Base-by-base conservation (phyloP, 2,888 invertebrate genomes). In the Nephrotoma appendiculata region DNA sequence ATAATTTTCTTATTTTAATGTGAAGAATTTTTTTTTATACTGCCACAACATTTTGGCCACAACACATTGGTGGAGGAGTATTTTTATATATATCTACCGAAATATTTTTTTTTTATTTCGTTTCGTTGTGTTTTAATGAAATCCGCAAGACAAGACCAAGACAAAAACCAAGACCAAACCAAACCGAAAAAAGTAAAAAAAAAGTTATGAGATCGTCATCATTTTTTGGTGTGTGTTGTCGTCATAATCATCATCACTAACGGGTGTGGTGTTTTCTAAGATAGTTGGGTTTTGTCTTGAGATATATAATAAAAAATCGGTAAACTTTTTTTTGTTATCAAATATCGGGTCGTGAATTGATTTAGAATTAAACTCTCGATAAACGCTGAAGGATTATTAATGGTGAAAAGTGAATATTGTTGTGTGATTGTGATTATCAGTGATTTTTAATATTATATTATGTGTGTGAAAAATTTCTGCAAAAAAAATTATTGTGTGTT, bases 11-110 rank as follows among this genome's bases (percentile, higher is more conserved):
- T 71, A 71, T 71, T 85, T 44, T 42, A 42, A 19, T 85, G 19
- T 85, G 44, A 44, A 43, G 6, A 44, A 43, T 85, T 85, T 85
- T 44, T 44, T 85, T 31, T 85, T 85, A 44, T 85, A 85, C 85
- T 88, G 89, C 89, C 89, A 88, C 89, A 89, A 89, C 89, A 89
- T 89, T 89, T 86, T 89, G 88, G 89, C 89, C 89, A 88, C 89
- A 89, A 89, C 88, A 89, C 89, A 89, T 89, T 89, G 89, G 89
- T 89, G 86, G 86, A 86, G 31, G 48, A 86, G 45, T 45, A 86
- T 44, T 85, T 85, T 85, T 85, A 43, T 85, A 31, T 31, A 31
- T 31, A 31, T 31, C 31, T 31, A 31, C 31, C 31, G 31, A 31
- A 31, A 31, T 31, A 31, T 85, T 43, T 42, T 43, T 85, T 43